Percentiles rank a stretch among this genome's conserved stretches.
Evolutionary conservation across 2,888 invertebrate genomes (phyloP).

Genomic region (Drosophila gaucha): DNA sequence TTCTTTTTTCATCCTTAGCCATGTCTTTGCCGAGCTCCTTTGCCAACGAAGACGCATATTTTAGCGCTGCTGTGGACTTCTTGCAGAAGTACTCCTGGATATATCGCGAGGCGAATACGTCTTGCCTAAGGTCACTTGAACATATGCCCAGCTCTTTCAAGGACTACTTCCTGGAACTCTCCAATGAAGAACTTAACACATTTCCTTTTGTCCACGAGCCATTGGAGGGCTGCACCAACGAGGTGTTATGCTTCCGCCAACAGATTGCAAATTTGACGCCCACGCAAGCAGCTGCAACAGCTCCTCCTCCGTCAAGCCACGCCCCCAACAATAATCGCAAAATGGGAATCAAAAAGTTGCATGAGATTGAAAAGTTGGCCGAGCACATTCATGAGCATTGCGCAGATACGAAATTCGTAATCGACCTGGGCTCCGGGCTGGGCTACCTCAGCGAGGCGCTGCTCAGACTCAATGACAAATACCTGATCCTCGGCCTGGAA

Average conservation of each 20-base stretch:
- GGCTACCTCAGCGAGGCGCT: conserved; percentile 91
- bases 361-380: conserved; percentile 89
- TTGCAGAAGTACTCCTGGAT: conserved; percentile 87
- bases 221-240: conserved; percentile 6
- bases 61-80: conserved; percentile 86
- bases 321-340: conserved; percentile 13
- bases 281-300: conserved; percentile 19
- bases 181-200: conserved; percentile 85
- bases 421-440: conserved; percentile 91
- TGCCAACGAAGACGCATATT: conserved; percentile 85
- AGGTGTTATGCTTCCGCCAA: conserved; percentile 68
- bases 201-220: conserved; percentile 82
- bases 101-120: conserved; percentile 88
- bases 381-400: conserved; percentile 82
- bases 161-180: conserved; percentile 84
- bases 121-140: conserved; percentile 87
- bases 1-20: conserved; percentile 37
- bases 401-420: conserved; percentile 85
- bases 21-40: conserved; percentile 84
- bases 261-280: conserved; percentile 67
- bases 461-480: conserved; percentile 86
- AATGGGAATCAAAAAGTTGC: conserved; percentile 88
- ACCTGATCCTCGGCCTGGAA: conserved; percentile 89
- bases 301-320: background rate
- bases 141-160: conserved; percentile 86